Base-by-base conservation (phyloP, 2,888 invertebrate species). In the Microctonus brassicae region DNA sequence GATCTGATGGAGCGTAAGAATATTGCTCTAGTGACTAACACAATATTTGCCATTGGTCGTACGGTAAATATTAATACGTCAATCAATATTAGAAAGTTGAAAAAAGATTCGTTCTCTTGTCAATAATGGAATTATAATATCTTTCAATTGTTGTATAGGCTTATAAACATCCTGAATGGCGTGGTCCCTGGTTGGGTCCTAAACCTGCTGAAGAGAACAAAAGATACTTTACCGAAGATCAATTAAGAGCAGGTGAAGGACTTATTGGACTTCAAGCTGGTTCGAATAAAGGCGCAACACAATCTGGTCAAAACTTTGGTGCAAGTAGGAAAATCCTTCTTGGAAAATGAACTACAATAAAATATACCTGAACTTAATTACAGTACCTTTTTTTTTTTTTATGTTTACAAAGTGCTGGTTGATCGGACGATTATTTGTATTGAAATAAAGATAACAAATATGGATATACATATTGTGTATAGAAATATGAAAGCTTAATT, bases 1-100 rank as follows among this genome's bases (percentile, higher is more conserved):
- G 97, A 97, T 83, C 90, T 98, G 33, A 97, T 95, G 91, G 97
- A 97, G 86, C 92, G 91, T 83, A 95, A 96, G 88, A 97, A 97
- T 87, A 95, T 97, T 77, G 92, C 93, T 39, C 91, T 94, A 70
- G 97, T 97, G 61, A 94, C 97, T 65, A 93, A 93, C 81, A 95
- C 96, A 64, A 93, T 97, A 81, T 94, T 94, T 83, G 95, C 97
- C 17, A 90, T 97, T 77, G 97, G 95, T 72, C 92, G 97, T 83
- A 94, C 96, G 86, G 94, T 94, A 89, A 88, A 89, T 81, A n/a
- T n/a, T n/a, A n/a, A n/a, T n/a, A n/a, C n/a, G n/a, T n/a, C n/a
- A n/a, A n/a, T n/a, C n/a, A n/a, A n/a, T n/a, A n/a, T n/a, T n/a
- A n/a, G 61, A 33, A 36, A n/a, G n/a, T n/a, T n/a, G n/a, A n/a